These are phyloP conservation scores for Thecophora atra DNA, from an alignment of 2,888 invertebrate species.

Conservation along the genomic window DNA sequence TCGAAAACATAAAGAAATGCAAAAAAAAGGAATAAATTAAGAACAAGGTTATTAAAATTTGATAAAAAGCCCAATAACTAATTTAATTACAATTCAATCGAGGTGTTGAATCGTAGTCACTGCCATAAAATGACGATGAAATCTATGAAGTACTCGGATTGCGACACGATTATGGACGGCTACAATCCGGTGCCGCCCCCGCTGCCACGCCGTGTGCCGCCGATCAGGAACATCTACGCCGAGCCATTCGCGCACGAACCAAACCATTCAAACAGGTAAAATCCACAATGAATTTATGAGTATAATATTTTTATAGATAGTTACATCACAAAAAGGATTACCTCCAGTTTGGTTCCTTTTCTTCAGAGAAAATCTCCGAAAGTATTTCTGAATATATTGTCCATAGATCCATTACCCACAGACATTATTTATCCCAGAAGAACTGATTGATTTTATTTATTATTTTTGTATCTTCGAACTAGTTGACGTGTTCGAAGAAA, in stretches of 20 bases:
- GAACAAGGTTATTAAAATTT: neutral
- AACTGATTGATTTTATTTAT: too few relatives aligned
- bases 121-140: constrained; percentile 66
- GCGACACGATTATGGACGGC: constrained; percentile 68
- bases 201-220: constrained; percentile 65
- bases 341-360: too few relatives aligned
- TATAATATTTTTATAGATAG: too few relatives aligned
- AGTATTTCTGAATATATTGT: too few relatives aligned
- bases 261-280: constrained; percentile 66
- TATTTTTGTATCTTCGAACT: too few relatives aligned
- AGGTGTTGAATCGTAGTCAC: neutral
- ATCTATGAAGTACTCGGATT: constrained; percentile 68
- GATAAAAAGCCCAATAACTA: neutral
- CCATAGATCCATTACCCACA: too few relatives aligned
- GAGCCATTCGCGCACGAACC: constrained; percentile 67
- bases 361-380: too few relatives aligned
- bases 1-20: neutral
- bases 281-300: too few relatives aligned
- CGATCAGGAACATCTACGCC: constrained; percentile 66
- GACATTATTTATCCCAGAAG: too few relatives aligned
- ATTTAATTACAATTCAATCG: neutral
- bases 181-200: constrained; percentile 67
- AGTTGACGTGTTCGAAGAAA: too few relatives aligned
- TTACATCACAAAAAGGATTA: too few relatives aligned
- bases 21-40: neutral